Conservation (phyloP, 2,797 vertebrate species). For the Hippoglossus hippoglossus region DNA sequence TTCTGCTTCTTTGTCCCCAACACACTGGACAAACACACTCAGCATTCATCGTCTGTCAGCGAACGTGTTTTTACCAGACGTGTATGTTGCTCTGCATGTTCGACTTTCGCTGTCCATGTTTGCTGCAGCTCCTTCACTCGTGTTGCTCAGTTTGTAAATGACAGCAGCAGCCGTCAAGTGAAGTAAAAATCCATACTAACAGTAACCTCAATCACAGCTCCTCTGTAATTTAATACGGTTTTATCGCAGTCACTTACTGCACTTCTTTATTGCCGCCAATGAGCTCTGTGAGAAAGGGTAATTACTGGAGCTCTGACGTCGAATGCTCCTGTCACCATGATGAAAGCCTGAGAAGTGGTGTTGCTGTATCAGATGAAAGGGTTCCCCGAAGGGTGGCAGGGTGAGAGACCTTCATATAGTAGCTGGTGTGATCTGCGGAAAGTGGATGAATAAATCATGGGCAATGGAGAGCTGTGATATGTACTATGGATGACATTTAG, state of each 20-base stretch:
- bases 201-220: slow-evolving; percentile 8
- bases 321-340: slow-evolving; percentile 30
- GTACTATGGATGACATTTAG: slow-evolving; percentile 14
- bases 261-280: slow-evolving; percentile 32
- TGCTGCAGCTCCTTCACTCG: not conserved
- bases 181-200: not conserved
- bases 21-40: slow-evolving; percentile 3
- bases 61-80: slow-evolving; percentile 1
- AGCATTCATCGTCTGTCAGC: slow-evolving; percentile 17
- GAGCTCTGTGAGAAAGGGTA: slow-evolving; percentile 27
- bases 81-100: not conserved
- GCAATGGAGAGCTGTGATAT: slow-evolving; percentile 22
- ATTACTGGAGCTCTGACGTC: slow-evolving; percentile 43
- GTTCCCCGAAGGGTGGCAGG: slow-evolving; percentile 22
- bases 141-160: not conserved
- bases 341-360: slow-evolving; percentile 58
- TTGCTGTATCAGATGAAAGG: slow-evolving; percentile 60
- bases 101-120: not conserved
- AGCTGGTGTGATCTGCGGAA: slow-evolving; percentile 68
- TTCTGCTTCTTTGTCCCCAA: slow-evolving; percentile 11
- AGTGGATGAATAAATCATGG: slow-evolving; percentile 81
- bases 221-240: slow-evolving; percentile 25
- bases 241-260: slow-evolving; percentile 33
- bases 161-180: not conserved
- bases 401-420: slow-evolving; percentile 41